These are phyloP conservation scores for Platysternon megacephalum DNA, from an alignment of 2,113 vertebrate species.

Conservation along the genomic window DNA sequence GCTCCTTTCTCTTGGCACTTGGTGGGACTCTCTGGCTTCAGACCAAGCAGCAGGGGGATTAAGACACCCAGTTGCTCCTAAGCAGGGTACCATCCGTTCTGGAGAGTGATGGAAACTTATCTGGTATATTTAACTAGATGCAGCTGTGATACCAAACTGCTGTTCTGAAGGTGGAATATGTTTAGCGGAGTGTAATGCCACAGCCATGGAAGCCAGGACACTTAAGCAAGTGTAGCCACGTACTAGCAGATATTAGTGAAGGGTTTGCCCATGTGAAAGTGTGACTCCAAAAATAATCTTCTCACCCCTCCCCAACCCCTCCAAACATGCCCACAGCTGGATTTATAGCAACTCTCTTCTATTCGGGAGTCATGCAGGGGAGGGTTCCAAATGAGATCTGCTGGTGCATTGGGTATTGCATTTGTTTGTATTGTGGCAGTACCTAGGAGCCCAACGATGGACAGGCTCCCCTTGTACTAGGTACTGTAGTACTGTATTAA, in stretches of 20 bases:
- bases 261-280: neutral
- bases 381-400: neutral
- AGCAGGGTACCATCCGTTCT: slow-evolving; percentile 57
- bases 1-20: neutral
- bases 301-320: neutral
- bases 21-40: no score
- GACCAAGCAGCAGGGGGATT: neutral
- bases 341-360: neutral
- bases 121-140: neutral
- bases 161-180: neutral
- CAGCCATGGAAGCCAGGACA: neutral
- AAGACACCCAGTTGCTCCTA: neutral
- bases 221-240: neutral
- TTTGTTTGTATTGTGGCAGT: neutral
- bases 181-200: neutral
- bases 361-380: neutral
- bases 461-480: neutral
- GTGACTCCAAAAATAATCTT: neutral
- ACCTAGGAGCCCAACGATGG: neutral
- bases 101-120: slow-evolving; percentile 44
- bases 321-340: neutral
- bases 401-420: fast-evolving
- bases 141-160: neutral
- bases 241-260: neutral
- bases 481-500: neutral